Conservation (phyloP, 2,797 vertebrate species). For the Numenius phaeopus region DNA sequence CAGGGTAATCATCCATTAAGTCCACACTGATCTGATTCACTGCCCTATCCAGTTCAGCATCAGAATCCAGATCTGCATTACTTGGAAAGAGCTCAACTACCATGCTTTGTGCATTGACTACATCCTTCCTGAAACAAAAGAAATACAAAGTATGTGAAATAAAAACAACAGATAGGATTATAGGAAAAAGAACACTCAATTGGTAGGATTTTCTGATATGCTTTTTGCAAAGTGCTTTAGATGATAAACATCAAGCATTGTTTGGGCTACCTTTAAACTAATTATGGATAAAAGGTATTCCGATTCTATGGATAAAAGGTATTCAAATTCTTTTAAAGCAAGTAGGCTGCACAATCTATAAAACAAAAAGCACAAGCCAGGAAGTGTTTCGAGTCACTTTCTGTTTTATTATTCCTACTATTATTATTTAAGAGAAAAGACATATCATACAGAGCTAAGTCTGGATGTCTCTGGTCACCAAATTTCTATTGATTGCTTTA, state of each 20-base stretch:
- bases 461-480: background rate
- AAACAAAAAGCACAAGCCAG: background rate
- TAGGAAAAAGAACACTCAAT: background rate
- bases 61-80: constrained; percentile 75
- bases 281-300: background rate
- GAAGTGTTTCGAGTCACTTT: background rate
- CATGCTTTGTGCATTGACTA: constrained; percentile 86
- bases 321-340: background rate
- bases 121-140: constrained; percentile 85
- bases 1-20: constrained; percentile 94
- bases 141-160: background rate
- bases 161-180: background rate
- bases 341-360: background rate
- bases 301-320: background rate
- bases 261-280: background rate
- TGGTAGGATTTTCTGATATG: background rate
- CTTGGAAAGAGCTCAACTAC: constrained; percentile 88
- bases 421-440: background rate
- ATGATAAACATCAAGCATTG: background rate
- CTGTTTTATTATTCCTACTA: background rate
- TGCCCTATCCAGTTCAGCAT: constrained; percentile 86
- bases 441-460: background rate
- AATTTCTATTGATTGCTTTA: background rate
- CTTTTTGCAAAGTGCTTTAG: background rate
- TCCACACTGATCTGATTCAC: constrained; percentile 91